Evolutionary conservation across 2,113 vertebrate species (phyloP), one percentile per base, ranked within the genome.

Genomic region (Eptesicus fuscus): DNA sequence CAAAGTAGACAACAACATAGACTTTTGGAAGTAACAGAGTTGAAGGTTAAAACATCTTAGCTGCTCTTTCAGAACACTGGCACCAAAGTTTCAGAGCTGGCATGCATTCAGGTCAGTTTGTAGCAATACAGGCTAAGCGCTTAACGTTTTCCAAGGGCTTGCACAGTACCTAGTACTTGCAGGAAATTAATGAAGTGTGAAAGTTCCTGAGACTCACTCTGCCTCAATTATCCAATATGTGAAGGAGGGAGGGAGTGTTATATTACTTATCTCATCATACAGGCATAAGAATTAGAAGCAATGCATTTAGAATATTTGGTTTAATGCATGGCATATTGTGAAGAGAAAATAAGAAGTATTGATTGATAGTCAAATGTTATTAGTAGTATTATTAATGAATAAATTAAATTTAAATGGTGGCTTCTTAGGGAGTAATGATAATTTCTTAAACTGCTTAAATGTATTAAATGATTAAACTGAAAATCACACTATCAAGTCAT

Each of bases 361-460:
- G 11, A 56, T 85, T 85, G 56, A 16, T 12, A 76, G 30, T 69
- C 49, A 83, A 80, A 84, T 78, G 22, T 16, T 47, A 65, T 18
- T 42, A 86, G 20, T 22, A 44, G 14, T 59, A 79, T 37, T 87
- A 82, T 87, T 70, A 88, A 77, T 74, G 7, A 44, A 69, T 44
- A 65, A 51, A 67, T 85, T 37, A 53, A 53, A 90, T 73, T 88
- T 77, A 28, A 90, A 51, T 42, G 18, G 2, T 3, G 83, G 22
- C 20, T 82, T 78, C 28, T 71, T 78, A 56, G 25, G 65, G 28
- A 87, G 44, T 30, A 7, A 7, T 63, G 59, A 85, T 37, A 67
- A 83, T 90, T 74, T 83, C 11, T 74, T 93, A 88, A 90, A 83
- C 30, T 83, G 13, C 28, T 83, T 90, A 70, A 51, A 88, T 74